Conservation (phyloP, 2,113 vertebrate species). For the Hippocampus abdominalis region DNA sequence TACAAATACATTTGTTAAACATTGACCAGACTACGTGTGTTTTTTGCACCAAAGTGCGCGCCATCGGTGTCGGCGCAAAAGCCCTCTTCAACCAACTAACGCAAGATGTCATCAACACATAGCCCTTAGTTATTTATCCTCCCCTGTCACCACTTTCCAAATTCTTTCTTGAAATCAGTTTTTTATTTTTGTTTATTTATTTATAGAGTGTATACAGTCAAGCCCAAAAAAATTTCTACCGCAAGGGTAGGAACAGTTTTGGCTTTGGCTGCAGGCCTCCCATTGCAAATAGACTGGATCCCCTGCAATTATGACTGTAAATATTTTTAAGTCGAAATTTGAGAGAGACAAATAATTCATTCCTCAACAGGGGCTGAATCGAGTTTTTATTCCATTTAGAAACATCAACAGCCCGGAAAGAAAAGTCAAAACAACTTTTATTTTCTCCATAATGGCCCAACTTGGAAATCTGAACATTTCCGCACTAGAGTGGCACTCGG, state of each 20-base stretch:
- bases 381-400: neutral
- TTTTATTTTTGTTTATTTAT: too few species aligned
- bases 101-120: neutral
- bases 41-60: slow-evolving; percentile 1
- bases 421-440: neutral
- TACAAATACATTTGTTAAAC: slow-evolving; percentile 77
- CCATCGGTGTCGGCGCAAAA: neutral
- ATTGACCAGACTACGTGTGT: slow-evolving; percentile 40
- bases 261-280: too few species aligned
- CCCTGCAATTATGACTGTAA: too few species aligned
- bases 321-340: neutral
- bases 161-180: neutral
- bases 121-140: neutral
- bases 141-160: neutral
- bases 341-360: neutral
- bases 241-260: too few species aligned
- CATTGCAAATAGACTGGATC: too few species aligned
- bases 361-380: neutral
- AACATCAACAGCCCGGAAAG: neutral
- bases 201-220: too few species aligned
- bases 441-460: neutral
- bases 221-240: too few species aligned
- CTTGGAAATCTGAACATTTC: too few species aligned
- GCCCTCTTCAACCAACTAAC: neutral
- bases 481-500: neutral